Conservation (phyloP, 2,113 vertebrate genomes). For the Petromus typicus region DNA sequence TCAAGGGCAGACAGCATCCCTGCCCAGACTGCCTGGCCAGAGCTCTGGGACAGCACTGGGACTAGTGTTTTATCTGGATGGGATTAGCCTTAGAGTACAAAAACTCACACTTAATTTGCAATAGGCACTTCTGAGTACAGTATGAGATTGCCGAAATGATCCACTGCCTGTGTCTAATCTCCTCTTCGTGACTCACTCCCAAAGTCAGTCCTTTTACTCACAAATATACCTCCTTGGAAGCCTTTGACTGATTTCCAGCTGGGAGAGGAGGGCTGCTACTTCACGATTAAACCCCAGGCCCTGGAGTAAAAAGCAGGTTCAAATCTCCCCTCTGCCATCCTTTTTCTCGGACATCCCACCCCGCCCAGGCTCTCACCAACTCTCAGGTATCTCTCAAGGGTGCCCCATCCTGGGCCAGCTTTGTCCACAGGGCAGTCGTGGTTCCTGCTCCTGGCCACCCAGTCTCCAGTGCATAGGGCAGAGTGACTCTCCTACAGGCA, state of each 20-base stretch:
- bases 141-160: neutral
- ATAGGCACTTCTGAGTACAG: neutral
- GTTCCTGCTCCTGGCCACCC: neutral
- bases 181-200: neutral
- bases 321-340: neutral
- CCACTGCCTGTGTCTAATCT: neutral
- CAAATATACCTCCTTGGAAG: neutral
- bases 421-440: neutral
- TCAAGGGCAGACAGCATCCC: no score
- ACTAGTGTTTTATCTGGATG: neutral
- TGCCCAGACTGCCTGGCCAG: neutral
- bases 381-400: neutral
- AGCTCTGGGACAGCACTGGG: neutral
- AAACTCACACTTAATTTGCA: neutral
- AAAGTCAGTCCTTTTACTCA: neutral
- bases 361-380: neutral
- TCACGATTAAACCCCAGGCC: neutral
- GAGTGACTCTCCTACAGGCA: neutral
- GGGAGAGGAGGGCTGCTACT: neutral
- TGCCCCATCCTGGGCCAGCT: neutral
- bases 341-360: no score
- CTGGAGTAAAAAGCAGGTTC: no score
- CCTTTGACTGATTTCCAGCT: neutral
- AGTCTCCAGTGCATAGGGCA: neutral
- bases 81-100: neutral